Percentiles rank a stretch among this genome's conserved stretches.
Evolutionary conservation across 2,113 vertebrate species (phyloP).

Genomic region (Mobula birostris): DNA sequence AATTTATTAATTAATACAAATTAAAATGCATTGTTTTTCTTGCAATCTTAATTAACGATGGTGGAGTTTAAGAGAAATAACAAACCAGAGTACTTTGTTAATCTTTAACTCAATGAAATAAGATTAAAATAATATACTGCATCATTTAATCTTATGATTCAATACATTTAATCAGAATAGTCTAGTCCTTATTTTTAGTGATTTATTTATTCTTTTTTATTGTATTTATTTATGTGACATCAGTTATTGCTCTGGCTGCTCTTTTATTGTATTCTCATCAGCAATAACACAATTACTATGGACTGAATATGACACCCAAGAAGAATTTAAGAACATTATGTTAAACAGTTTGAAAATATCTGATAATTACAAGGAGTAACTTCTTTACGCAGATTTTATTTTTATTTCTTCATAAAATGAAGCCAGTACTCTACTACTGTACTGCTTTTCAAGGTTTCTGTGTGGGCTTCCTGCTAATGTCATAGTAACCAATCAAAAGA

Average conservation of each 20-base stretch:
- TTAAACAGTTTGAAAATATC: not conserved
- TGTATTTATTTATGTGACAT: conserved; percentile 5
- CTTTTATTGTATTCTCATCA: not conserved
- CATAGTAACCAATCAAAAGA: not conserved
- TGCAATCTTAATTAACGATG: not conserved
- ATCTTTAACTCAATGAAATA: not conserved
- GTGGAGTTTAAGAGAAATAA: not conserved
- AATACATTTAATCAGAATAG: not conserved
- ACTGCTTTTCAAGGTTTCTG: not conserved
- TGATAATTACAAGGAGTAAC: not conserved
- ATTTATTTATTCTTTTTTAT: conserved; percentile 14
- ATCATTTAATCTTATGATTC: not conserved
- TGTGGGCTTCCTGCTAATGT: not conserved
- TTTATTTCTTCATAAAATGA: not conserved
- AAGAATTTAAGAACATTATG: not conserved
- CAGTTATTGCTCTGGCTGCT: not conserved
- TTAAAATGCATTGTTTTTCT: not conserved
- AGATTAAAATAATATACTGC: not conserved
- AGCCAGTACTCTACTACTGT: not conserved
- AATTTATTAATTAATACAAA: not conserved
- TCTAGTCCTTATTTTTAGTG: not conserved
- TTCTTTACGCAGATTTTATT: not conserved
- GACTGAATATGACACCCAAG: not conserved
- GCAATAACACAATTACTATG: not conserved
- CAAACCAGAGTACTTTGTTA: not conserved